A percentile compares a stretch with the other conserved stretches of the same genome.
These are phyloP conservation scores for Cancer borealis DNA, from an alignment of 2,888 invertebrate species.

Conservation along the genomic window DNA sequence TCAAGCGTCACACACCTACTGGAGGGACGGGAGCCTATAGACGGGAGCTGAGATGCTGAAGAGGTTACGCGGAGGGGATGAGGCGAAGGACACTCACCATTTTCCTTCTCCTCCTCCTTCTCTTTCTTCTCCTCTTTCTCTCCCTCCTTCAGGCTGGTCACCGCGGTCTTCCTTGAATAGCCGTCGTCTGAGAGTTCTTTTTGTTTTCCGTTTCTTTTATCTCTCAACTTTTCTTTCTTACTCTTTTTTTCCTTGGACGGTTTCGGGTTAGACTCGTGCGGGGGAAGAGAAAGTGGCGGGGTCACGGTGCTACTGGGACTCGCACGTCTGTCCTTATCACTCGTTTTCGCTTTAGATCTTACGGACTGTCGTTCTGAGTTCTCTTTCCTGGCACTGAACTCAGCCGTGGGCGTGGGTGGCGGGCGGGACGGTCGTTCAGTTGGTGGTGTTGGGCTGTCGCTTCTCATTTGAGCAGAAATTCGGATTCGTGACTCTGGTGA, in stretches of 20 bases:
- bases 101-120: slow-evolving; percentile 31
- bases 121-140: slow-evolving; percentile 4
- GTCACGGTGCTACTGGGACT: background rate
- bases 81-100: slow-evolving; percentile 43
- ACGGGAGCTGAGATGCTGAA: slow-evolving; percentile 18
- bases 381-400: background rate
- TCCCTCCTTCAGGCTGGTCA: slow-evolving; percentile 18
- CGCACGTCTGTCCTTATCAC: background rate
- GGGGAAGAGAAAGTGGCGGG: background rate
- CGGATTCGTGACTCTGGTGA: slow-evolving; percentile 27
- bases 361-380: background rate
- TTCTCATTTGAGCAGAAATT: slow-evolving; percentile 21
- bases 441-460: background rate
- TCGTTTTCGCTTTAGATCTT: background rate
- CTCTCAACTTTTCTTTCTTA: slow-evolving; percentile 10
- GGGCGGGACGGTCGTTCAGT: background rate
- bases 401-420: background rate
- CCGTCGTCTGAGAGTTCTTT: background rate
- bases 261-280: background rate
- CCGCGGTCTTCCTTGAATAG: background rate
- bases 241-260: slow-evolving; percentile 1
- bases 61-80: slow-evolving; percentile 1
- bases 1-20: slow-evolving; percentile 1
- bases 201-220: background rate
- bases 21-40: background rate